Evolutionary conservation across 2,797 vertebrate genomes (phyloP).

Genomic region (Enoplosus armatus): DNA sequence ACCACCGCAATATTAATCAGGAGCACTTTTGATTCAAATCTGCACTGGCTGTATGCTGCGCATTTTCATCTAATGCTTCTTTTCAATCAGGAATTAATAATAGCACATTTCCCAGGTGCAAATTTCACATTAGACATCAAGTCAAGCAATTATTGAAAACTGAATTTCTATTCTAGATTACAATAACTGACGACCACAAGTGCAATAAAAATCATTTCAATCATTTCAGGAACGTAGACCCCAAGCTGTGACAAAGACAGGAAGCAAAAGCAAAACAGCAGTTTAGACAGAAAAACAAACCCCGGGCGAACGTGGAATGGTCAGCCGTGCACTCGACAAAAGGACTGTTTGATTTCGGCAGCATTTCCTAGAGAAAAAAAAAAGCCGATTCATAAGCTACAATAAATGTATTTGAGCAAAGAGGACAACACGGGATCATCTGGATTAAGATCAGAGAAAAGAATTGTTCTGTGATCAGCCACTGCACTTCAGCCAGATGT

Average conservation of each 20-base stretch:
- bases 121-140: not conserved
- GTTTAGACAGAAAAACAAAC: not conserved
- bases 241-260: not conserved
- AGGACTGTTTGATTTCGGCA: not conserved
- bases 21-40: not conserved
- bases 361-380: not conserved
- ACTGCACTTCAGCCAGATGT: not conserved
- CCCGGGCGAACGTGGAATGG: too few relatives aligned
- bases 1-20: conserved; percentile 30
- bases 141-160: not conserved
- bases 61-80: not conserved
- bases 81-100: not conserved
- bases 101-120: not conserved
- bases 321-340: not conserved
- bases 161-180: not conserved
- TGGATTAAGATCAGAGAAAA: conserved; percentile 37
- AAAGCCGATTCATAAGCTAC: conserved; percentile 2
- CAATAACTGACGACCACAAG: not conserved
- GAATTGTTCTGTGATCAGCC: conserved; percentile 7
- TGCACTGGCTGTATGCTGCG: not conserved
- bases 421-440: conserved; percentile 21
- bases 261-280: not conserved
- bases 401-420: conserved; percentile 24
- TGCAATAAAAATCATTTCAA: not conserved
- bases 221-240: not conserved